Conservation (phyloP, 2,113 vertebrate species). For the Corydoras maculifer region DNA sequence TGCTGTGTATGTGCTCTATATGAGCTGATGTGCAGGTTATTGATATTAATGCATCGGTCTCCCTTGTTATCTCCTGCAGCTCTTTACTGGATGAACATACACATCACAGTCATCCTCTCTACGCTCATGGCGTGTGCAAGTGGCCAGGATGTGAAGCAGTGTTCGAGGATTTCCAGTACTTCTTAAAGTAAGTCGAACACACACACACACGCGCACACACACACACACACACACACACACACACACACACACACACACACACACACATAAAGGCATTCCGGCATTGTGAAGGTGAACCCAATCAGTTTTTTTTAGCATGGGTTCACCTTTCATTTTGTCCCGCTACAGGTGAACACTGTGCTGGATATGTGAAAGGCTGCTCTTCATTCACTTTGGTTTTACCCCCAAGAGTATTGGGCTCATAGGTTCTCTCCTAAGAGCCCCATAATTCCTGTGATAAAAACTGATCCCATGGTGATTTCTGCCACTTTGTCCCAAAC, state of each 20-base stretch:
- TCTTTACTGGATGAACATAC: conserved; percentile 82
- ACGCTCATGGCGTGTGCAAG: conserved; percentile 96
- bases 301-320: too few relatives aligned
- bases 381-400: not conserved
- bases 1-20: not conserved
- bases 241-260: conserved; percentile 4
- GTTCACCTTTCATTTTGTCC: too few relatives aligned
- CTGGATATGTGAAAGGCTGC: conserved; percentile 34
- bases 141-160: conserved; percentile 97
- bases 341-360: too few relatives aligned
- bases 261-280: not conserved
- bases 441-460: conserved; percentile 82
- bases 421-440: conserved; percentile 55
- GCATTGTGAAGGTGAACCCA: too few relatives aligned
- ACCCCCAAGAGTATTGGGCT: not conserved
- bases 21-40: not conserved
- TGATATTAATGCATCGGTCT: conserved; percentile 11
- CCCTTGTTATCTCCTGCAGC: conserved; percentile 54
- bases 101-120: conserved; percentile 87
- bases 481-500: conserved; percentile 75
- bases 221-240: not conserved
- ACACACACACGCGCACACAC: conserved; percentile 4
- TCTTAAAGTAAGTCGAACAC: conserved; percentile 85
- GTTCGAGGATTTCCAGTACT: conserved; percentile 94
- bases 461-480: conserved; percentile 73